Conservation (phyloP, 2,113 vertebrate genomes). For the Prinia subflava region DNA sequence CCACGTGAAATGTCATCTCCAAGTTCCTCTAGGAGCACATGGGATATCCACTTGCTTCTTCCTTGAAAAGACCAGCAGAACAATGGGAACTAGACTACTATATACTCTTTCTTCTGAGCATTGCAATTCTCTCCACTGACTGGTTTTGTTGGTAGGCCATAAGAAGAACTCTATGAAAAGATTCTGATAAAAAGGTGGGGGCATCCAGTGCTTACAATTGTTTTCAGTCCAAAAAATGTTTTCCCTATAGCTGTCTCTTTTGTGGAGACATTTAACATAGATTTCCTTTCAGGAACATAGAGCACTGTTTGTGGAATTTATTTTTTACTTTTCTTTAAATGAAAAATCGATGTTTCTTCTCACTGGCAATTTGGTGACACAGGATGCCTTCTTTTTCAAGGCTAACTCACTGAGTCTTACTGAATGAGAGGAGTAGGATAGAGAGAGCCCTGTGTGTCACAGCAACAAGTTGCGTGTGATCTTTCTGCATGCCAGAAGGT, state of each 20-base stretch:
- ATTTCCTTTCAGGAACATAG: neutral
- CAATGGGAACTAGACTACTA: neutral
- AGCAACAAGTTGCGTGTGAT: fast-evolving
- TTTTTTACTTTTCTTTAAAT: neutral
- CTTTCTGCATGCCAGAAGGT: neutral
- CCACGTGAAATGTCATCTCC: fast-evolving
- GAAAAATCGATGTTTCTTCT: neutral
- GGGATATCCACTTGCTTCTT: neutral
- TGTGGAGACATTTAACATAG: neutral
- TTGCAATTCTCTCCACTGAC: neutral
- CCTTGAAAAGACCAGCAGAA: neutral
- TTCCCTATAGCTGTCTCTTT: neutral
- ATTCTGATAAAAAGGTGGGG: neutral
- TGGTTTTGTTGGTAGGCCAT: neutral
- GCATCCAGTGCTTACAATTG: neutral
- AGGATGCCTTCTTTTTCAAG: neutral
- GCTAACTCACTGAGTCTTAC: neutral
- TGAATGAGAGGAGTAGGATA: neutral
- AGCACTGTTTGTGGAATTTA: neutral
- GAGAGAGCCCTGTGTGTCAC: neutral
- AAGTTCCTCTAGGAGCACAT: neutral
- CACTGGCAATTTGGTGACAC: neutral
- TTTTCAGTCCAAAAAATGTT: neutral
- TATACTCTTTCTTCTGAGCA: neutral
- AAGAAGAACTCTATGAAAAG: neutral